Evolutionary conservation across 2,797 vertebrate species (phyloP), one percentile per base, ranked within the genome.

Genomic region (Leuciscus waleckii): DNA sequence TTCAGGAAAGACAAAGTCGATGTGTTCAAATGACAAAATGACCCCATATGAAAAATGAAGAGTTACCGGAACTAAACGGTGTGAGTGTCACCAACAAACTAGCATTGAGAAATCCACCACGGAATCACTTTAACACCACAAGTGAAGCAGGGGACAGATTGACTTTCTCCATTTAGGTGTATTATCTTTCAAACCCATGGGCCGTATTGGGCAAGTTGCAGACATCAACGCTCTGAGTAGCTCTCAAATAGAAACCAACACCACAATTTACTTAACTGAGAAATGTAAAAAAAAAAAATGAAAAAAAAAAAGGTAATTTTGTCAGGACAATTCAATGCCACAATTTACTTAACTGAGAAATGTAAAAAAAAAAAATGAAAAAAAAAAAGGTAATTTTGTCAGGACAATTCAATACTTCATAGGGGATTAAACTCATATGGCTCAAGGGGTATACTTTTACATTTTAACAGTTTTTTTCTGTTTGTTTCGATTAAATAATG

Each of bases 91-190:
- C 82, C 87, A 86, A 86, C 86, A 89, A 82, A 89, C 81, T 81
- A 80, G 51, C 78, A 71, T 8, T 23, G 46, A 81, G 29, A 61
- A 71, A 77, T 78, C 65, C 49, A 81, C 86, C 78, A 86, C 84
- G 26, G 77, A 87, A 89, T 77, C 88, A 86, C 83, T 88, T 86
- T 82, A 87, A 77, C 85, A 87, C 85, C 88, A 82, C 88, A 89
- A 86, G 39, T 16, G 77, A 76, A 61, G 71, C 84, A 70, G 61
- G 78, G 86, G 82, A 80, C 39, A 21, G 68, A 86, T 89, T 82
- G 58, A 84, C 82, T 86, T 89, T 86, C 82, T 73, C 85, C 80
- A 63, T 75, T 83, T 81, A 84, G 80, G 86, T 82, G 82, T 88
- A 86, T 89, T 83, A 79, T 86, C 82, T 89, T 89, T 85, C 88